Evolutionary conservation across 2,797 vertebrate species (phyloP).

Genomic region (Enteromius unitaeniatus): DNA sequence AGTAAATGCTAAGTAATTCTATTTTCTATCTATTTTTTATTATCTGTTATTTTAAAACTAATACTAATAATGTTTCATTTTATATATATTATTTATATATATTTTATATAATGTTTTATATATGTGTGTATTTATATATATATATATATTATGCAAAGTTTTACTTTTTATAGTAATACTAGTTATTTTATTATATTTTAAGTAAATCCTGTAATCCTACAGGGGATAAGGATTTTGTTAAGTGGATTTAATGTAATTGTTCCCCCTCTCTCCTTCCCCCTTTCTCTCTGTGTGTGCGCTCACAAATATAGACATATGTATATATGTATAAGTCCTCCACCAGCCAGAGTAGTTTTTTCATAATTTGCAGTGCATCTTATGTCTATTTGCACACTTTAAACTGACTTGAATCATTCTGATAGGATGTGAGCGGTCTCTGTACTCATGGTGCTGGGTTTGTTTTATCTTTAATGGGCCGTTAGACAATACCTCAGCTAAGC

Average conservation of each 20-base stretch:
- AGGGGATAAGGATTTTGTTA: not conserved
- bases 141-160: not conserved
- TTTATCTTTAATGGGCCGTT: not conserved
- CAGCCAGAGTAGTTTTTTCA: not conserved
- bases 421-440: not conserved
- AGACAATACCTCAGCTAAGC: slow-evolving; percentile 17
- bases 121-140: not conserved
- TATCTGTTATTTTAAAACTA: too few species aligned
- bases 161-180: not conserved
- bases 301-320: not conserved
- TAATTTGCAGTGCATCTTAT: not conserved
- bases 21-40: too few species aligned
- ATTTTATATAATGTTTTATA: not conserved
- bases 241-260: not conserved
- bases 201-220: not conserved
- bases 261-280: too few species aligned
- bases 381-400: slow-evolving; percentile 1
- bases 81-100: not conserved
- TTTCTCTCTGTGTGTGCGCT: not conserved
- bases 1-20: too few species aligned
- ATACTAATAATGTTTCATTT: too few species aligned
- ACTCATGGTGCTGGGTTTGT: slow-evolving; percentile 5
- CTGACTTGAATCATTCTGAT: slow-evolving; percentile 1
- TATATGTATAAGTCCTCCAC: not conserved
- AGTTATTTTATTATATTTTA: not conserved